Evolutionary conservation across 2,113 vertebrate species (phyloP), one percentile per base, ranked within the genome.

Genomic region (Saiga tatarica): DNA sequence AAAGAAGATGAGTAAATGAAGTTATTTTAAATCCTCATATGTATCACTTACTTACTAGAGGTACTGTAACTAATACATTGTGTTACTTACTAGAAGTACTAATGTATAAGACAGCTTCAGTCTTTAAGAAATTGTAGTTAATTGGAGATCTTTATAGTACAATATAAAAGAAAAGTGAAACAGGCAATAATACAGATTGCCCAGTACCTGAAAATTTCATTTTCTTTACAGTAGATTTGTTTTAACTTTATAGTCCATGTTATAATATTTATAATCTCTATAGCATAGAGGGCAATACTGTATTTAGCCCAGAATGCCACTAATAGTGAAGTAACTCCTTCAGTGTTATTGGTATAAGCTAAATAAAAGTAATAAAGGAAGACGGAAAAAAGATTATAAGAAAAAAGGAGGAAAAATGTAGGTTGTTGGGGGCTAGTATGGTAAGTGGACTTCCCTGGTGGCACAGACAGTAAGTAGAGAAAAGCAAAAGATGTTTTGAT

Each of bases 221-320:
- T 89, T 93, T 85, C 82, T 76, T 79, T 91, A 88, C 15, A 55
- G 26, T 94, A 86, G 91, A 21, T 89, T 92, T 92, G 33, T 96
- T 95, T 95, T 96, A 91, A 71, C 36, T 93, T 94, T 74, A 10
- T 89, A 60, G 26, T 85, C 33, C 42, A 52, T 79, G 6, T 74
- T 71, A 45, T 76, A 83, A 60, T 76, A 91, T 74, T 64, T 88
- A 36, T 89, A 82, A 16, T 67, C 21, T 36, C 11, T 26, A 7
- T 30, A 60, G 33, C 28, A 23, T 64, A 59, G 45, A 96, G 21
- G 7, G n/a, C 50, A 89, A 25, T 3, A 50, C 1, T 45, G 6
- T 93, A 11, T 91, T 91, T 85, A 62, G 19, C 52, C 59, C 7
- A 93, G 30, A 95, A 26, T 89, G 60, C 55, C 11, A 71, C 64